Evolutionary conservation across 2,888 invertebrate species (phyloP).

Genomic region (Rotaria macrura): DNA sequence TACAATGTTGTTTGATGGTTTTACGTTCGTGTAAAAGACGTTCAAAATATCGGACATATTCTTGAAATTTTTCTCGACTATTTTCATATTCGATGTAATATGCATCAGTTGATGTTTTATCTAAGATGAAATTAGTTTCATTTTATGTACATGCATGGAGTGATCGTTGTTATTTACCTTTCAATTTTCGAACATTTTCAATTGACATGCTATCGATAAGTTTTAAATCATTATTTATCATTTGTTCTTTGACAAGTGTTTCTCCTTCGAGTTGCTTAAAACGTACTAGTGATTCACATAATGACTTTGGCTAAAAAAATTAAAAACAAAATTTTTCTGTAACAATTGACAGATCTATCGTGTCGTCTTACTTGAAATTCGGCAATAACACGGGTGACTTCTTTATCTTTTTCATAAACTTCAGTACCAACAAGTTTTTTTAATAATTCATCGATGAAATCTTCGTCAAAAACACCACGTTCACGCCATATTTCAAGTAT

Average conservation of each 20-base stretch:
- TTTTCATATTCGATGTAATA: constrained; percentile 25
- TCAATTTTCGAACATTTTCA: constrained; percentile 23
- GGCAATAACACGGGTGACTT: constrained; percentile 24
- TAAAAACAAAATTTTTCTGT: not conserved
- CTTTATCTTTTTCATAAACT: constrained; percentile 22
- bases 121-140: not conserved
- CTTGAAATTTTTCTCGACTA: constrained; percentile 21
- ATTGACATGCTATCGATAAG: not conserved
- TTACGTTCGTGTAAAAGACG: not conserved
- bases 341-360: too few relatives aligned
- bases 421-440: not conserved
- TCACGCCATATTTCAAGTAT: constrained; percentile 94
- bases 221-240: not conserved
- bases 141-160: too few relatives aligned
- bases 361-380: constrained; percentile 25
- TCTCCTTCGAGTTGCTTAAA: not conserved
- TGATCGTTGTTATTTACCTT: constrained; percentile 2
- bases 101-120: constrained; percentile 22
- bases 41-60: constrained; percentile 27
- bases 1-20: not conserved
- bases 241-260: constrained; percentile 21
- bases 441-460: constrained; percentile 25
- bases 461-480: constrained; percentile 62
- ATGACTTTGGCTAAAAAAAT: not conserved
- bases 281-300: constrained; percentile 28